These are phyloP conservation scores for Candidula unifasciata DNA, from an alignment of 2,888 invertebrate genomes.

Conservation along the genomic window DNA sequence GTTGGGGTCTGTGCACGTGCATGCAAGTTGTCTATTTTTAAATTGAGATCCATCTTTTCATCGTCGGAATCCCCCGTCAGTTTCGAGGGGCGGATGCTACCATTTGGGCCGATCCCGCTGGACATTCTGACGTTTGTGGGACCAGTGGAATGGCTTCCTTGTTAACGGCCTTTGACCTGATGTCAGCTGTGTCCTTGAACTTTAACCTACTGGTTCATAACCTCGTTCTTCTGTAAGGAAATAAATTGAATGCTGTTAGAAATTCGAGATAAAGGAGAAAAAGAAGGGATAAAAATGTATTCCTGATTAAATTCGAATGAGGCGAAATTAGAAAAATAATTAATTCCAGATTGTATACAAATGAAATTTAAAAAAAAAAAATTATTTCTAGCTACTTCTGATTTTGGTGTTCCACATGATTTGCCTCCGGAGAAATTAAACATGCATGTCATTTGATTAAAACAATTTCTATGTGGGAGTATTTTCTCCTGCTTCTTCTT, in stretches of 20 bases:
- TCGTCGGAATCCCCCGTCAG: slow-evolving; percentile 68
- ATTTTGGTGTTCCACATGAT: too few species aligned
- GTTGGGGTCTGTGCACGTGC: slow-evolving; percentile 63
- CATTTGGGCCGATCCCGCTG: slow-evolving; percentile 31
- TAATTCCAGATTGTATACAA: too few species aligned
- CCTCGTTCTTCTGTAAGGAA: not conserved
- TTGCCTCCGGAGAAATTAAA: too few species aligned
- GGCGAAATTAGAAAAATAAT: too few species aligned
- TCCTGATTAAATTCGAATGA: too few species aligned
- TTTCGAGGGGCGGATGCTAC: slow-evolving; percentile 61
- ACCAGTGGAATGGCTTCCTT: not conserved
- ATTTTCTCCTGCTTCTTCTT: too few species aligned
- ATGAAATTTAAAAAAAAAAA: too few species aligned
- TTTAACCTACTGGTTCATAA: not conserved
- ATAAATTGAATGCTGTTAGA: slow-evolving; percentile 13
- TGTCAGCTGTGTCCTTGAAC: not conserved
- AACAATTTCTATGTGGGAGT: too few species aligned
- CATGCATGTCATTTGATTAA: too few species aligned
- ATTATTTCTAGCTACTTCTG: too few species aligned
- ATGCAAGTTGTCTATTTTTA: slow-evolving; percentile 70
- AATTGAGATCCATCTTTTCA: slow-evolving; percentile 66
- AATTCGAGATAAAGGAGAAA: not conserved
- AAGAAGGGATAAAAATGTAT: too few species aligned
- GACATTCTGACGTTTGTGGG: not conserved
- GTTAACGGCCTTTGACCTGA: not conserved